Base-by-base conservation (phyloP, 2,113 vertebrate genomes). In the Struthidea cinerea region DNA sequence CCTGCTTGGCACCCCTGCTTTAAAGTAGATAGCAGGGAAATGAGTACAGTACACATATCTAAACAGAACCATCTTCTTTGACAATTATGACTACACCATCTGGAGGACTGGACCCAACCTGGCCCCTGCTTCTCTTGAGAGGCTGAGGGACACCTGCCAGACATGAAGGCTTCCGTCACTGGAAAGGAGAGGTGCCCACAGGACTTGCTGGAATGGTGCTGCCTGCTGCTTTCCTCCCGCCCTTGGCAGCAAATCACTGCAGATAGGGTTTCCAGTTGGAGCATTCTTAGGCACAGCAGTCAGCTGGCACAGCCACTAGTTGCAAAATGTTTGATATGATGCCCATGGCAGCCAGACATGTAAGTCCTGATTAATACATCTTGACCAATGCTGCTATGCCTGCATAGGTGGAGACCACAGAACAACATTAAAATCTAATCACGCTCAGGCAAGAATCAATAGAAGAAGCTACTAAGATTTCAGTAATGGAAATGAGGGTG, bases 181-280 rank as follows among this genome's bases (percentile, higher is more conserved):
- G 83, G 60, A 55, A 78, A 67, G 49, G 56, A 96, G 85, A 88
- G 41, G 44, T 74, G 88, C 92, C 87, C 83, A 30, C 63, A 60
- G 76, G 68, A 86, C 37, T 44, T 81, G 50, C 63, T 74, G 4
- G 13, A 81, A 63, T 42, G 81, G 70, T 65, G 30, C 63, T 80
- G 92, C 93, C 90, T 95, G 95, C 95, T 89, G 84, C 81, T 95
- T 70, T 80, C 80, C 49, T 85, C 82, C 87, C 14, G 16, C 80
- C 79, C 52, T 91, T 95, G 94, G 93, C 95, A 96, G 76, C 71
- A 60, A 20, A 42, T 71, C 49, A 39, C 63, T 85, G 91, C 57
- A 86, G 96, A 63, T 39, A 77, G 79, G 39, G 71, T 93, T 97
- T 96, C 90, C 87, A 95, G 56, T 93, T 93, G 94, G 92, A 96